These are phyloP conservation scores for Cecropterus lyciades DNA, from an alignment of 1,140 invertebrate species.

Conservation along the genomic window DNA sequence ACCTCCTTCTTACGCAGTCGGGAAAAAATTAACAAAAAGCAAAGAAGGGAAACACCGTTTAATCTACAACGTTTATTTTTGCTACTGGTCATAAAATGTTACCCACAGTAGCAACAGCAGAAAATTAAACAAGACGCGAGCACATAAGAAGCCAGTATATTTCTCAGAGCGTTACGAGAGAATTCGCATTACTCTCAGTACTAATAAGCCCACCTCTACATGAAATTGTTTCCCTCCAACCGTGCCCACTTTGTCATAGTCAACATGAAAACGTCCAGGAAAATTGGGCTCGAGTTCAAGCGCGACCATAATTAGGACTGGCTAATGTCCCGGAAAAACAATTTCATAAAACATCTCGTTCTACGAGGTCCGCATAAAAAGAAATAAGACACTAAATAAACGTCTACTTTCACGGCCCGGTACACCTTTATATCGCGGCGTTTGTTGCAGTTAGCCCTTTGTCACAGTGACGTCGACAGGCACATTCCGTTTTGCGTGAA, in stretches of 20 bases:
- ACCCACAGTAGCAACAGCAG: slow-evolving; percentile 8
- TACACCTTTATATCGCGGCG: slow-evolving; percentile 60
- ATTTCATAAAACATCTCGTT: slow-evolving; percentile 82
- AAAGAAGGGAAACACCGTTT: background rate
- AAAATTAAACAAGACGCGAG: slow-evolving; percentile 32
- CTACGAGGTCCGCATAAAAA: slow-evolving; percentile 71
- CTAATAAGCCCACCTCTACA: slow-evolving; percentile 47
- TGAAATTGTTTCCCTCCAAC: slow-evolving; percentile 45
- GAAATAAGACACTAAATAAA: slow-evolving; percentile 81
- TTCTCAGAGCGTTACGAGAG: slow-evolving; percentile 32
- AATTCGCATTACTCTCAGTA: slow-evolving; percentile 39
- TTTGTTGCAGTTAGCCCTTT: slow-evolving; percentile 61
- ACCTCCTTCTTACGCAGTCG: no score
- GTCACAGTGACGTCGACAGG: slow-evolving; percentile 52
- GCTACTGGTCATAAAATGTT: slow-evolving; percentile 23
- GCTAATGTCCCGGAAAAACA: slow-evolving; percentile 81
- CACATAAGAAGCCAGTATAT: slow-evolving; percentile 30
- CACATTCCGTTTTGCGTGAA: slow-evolving; percentile 66
- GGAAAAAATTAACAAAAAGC: no score
- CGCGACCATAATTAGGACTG: slow-evolving; percentile 75
- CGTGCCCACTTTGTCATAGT: slow-evolving; percentile 68
- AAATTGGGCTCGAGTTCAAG: slow-evolving; percentile 69
- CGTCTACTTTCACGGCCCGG: slow-evolving; percentile 71
- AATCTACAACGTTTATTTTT: slow-evolving; percentile 11
- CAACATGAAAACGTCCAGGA: slow-evolving; percentile 70